phyloP scores from a whole-genome alignment of 2,888 invertebrate genomes.

The Melikaiella ostensackeni region DNA sequence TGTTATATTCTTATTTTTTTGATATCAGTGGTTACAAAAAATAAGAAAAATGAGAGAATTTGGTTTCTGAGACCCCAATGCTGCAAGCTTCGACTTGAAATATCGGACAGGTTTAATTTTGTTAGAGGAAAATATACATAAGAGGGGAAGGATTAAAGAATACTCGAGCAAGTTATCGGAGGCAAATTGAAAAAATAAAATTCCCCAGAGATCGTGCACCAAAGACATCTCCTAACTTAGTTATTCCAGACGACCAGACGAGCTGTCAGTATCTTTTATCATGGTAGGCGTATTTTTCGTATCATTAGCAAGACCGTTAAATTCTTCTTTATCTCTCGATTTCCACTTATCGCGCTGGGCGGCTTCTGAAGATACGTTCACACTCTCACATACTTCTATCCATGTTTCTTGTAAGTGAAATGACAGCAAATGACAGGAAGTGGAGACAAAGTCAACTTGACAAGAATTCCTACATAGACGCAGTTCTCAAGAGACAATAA shows the following conservation, averaged over 20 bases:
- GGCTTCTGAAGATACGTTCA: conserved; percentile 33
- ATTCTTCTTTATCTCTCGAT: conserved; percentile 40
- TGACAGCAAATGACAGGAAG: conserved; percentile 30
- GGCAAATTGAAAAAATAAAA: conserved; percentile 8
- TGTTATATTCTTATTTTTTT: too few relatives aligned
- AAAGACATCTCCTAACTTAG: conserved; percentile 34
- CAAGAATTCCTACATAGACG: background rate
- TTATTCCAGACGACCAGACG: conserved; percentile 38
- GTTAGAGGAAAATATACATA: background rate
- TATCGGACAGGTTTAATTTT: background rate
- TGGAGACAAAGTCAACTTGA: conserved; percentile 1
- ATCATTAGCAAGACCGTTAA: conserved; percentile 69
- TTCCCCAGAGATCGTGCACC: conserved; percentile 4
- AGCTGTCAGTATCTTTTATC: conserved; percentile 59
- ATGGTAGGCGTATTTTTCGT: conserved; percentile 70
- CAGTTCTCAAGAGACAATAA: too few relatives aligned
- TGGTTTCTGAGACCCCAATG: too few relatives aligned
- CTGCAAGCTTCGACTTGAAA: too few relatives aligned
- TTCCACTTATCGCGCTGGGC: conserved; percentile 41
- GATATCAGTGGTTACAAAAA: too few relatives aligned
- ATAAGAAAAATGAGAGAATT: too few relatives aligned
- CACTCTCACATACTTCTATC: conserved; percentile 27
- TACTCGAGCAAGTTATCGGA: background rate
- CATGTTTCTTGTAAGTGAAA: conserved; percentile 39
- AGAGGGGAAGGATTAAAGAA: conserved; percentile 1